Base-by-base conservation (phyloP, 2,797 vertebrate species). In the Sarcoramphus papa region DNA sequence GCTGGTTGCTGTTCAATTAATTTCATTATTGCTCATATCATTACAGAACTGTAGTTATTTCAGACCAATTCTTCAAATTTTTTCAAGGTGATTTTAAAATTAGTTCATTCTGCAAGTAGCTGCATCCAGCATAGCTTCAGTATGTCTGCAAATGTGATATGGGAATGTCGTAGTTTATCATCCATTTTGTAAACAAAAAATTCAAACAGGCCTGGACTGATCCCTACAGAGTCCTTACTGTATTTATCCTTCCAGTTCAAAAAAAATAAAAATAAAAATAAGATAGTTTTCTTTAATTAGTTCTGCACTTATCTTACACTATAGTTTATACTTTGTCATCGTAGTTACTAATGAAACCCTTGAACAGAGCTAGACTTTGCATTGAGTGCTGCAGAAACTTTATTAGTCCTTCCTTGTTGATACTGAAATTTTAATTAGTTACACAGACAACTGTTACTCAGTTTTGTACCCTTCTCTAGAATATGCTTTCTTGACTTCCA, bases 151-250 rank as follows among this genome's bases (percentile, higher is more conserved):
- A 65, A 70, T 69, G 20, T 53, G 77, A 35, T 35, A 56, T 2
- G 1, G 8, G 21, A 68, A 68, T 56, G 69, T 6, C 1, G 5
- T 27, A 45, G 2, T 57, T 84, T 43, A 35, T 67, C 0, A 3
- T 4, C 8, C 4, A 50, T 51, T 85, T 56, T 50, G 21, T 43
- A 64, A 64, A 33, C 4, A 40, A 50, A 70, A 45, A 22, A 10
- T 11, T 41, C 25, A 57, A 30, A 28, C 14, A 51, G 6, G 2
- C 4, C 16, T 72, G 9, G 13, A 35, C 9, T 48, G 35, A 77
- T 48, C 3, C 8, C 6, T 56, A 23, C 7, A 45, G n/a, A 53
- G 18, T 31, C 25, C 3, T 64, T 30, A 30, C 4, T 92, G 8
- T 41, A 14, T 40, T 69, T 73, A 47, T 27, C 6, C 5, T 43